Percentiles rank a stretch among this genome's conserved stretches.
phyloP scores from a whole-genome alignment of 2,113 vertebrate species.

The Callipepla californica region DNA sequence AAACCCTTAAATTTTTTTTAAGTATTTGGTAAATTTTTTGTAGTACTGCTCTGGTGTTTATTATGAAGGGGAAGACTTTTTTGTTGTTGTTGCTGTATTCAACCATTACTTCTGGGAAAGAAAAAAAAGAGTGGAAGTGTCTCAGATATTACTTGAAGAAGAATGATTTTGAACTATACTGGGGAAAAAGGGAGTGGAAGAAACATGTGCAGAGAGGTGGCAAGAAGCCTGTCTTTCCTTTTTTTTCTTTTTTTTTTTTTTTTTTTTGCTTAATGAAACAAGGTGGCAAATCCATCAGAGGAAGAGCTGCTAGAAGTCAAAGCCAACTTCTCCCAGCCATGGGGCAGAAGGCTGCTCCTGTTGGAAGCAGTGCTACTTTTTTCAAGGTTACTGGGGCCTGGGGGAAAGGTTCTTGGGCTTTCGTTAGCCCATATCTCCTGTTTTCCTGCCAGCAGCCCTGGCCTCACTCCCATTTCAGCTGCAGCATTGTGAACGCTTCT shows the following conservation, averaged over 20 bases:
- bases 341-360: neutral
- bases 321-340: conserved; percentile 46
- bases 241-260: neutral
- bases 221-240: neutral
- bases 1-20: neutral
- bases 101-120: neutral
- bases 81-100: neutral
- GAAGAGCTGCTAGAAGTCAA: conserved; percentile 34
- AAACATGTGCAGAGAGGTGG: neutral
- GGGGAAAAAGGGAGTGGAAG: neutral
- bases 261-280: conserved; percentile 7
- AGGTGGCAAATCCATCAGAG: conserved; percentile 42
- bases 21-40: neutral
- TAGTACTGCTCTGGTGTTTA: neutral
- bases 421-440: neutral
- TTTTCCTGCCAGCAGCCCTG: conserved; percentile 59
- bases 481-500: neutral
- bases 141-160: neutral
- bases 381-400: conserved; percentile 12
- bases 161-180: neutral
- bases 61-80: neutral
- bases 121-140: neutral
- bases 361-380: conserved; percentile 51
- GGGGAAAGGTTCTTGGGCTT: conserved; percentile 34
- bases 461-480: conserved; percentile 26